Conservation (phyloP, 2,113 vertebrate genomes). For the Himantopus leucocephalus region DNA sequence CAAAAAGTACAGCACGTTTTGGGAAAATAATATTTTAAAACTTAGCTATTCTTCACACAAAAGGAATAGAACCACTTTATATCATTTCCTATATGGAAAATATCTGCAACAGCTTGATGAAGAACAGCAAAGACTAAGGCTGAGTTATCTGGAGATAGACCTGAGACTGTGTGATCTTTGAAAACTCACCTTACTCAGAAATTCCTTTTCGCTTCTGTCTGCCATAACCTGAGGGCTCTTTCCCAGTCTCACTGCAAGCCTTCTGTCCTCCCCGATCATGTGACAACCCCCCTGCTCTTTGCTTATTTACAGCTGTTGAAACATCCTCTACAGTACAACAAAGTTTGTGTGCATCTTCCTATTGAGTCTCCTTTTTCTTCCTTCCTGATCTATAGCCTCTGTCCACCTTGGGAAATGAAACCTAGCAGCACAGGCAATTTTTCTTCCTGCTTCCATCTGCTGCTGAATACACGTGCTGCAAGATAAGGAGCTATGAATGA, state of each 20-base stretch:
- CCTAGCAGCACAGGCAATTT: background rate
- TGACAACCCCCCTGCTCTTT: background rate
- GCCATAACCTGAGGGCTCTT: background rate
- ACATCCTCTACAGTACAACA: background rate
- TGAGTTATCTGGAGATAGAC: background rate
- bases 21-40: background rate
- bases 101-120: background rate
- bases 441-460: slow-evolving; percentile 47
- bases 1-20: background rate
- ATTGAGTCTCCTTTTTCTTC: background rate
- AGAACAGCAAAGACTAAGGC: background rate
- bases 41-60: background rate
- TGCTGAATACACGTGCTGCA: background rate
- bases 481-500: slow-evolving; percentile 42
- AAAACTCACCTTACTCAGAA: background rate
- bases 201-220: background rate
- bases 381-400: background rate
- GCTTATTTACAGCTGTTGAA: background rate
- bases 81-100: background rate
- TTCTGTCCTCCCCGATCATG: background rate
- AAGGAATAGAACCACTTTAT: background rate
- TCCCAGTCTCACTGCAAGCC: background rate
- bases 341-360: background rate
- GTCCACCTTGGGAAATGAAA: slow-evolving; percentile 23
- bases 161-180: background rate